Evolutionary conservation across 2,888 invertebrate genomes (phyloP).

Genomic region (Hypomecis atomaria): DNA sequence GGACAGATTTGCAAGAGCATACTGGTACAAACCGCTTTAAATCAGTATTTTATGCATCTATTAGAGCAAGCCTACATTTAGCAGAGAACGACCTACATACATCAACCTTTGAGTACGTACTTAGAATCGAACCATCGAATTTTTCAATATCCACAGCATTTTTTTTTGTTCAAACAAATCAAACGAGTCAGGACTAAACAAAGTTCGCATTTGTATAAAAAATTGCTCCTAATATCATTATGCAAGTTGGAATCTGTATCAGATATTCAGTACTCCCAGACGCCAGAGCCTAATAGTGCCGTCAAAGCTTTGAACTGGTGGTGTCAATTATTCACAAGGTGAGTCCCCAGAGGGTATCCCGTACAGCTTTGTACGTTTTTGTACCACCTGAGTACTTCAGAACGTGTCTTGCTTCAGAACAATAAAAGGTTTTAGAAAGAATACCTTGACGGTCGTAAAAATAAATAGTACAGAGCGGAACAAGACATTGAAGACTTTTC

Average conservation of each 20-base stretch:
- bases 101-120: no score
- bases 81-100: no score
- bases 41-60: no score
- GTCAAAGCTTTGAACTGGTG: slow-evolving; percentile 51
- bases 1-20: no score
- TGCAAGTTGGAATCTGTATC: background rate
- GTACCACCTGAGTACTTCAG: slow-evolving; percentile 11
- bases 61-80: no score
- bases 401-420: slow-evolving; percentile 17
- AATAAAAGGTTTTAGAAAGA: slow-evolving; percentile 6
- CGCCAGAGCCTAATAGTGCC: slow-evolving; percentile 38
- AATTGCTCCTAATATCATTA: slow-evolving; percentile 3
- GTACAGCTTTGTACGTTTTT: slow-evolving; percentile 36
- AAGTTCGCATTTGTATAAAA: background rate
- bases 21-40: no score
- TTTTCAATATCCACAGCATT: no score
- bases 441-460: slow-evolving; percentile 5
- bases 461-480: background rate
- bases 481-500: background rate
- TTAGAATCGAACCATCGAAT: no score
- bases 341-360: slow-evolving; percentile 34
- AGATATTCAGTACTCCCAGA: slow-evolving; percentile 15
- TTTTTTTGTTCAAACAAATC: no score
- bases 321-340: slow-evolving; percentile 53
- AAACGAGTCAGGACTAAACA: no score